A percentile compares a stretch with the other conserved stretches of the same genome.
Evolutionary conservation across 2,888 invertebrate genomes (phyloP).

Genomic region (Mystacides longicornis): DNA sequence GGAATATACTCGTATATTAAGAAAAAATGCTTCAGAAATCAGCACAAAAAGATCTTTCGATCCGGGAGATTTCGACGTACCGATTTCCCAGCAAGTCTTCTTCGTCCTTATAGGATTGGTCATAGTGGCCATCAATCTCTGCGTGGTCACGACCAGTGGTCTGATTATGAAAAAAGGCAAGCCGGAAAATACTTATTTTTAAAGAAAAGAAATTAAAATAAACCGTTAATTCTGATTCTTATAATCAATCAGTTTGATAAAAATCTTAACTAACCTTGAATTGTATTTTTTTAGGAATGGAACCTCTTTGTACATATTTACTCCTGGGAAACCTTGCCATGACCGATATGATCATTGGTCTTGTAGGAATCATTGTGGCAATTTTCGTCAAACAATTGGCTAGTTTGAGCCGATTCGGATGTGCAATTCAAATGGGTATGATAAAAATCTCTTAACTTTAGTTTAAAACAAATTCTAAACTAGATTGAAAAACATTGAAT

Average conservation of each 20-base stretch:
- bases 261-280: too few species aligned
- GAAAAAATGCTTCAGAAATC: too few species aligned
- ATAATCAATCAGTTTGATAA: too few species aligned
- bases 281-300: not conserved
- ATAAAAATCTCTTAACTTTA: not conserved
- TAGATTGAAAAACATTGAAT: not conserved
- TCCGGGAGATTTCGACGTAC: not conserved
- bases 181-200: not conserved
- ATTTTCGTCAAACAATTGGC: not conserved
- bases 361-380: not conserved
- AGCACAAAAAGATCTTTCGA: too few species aligned
- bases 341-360: not conserved
- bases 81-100: not conserved
- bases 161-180: not conserved
- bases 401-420: not conserved
- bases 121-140: not conserved
- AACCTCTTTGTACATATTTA: not conserved
- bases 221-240: too few species aligned
- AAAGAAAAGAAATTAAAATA: too few species aligned
- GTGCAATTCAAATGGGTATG: not conserved
- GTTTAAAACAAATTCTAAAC: not conserved
- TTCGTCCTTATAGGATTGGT: not conserved
- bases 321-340: not conserved
- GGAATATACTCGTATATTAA: too few species aligned
- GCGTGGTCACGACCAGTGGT: not conserved